Base-by-base conservation (phyloP, 1,140 invertebrate genomes). In the Sarcophaga peregrina region DNA sequence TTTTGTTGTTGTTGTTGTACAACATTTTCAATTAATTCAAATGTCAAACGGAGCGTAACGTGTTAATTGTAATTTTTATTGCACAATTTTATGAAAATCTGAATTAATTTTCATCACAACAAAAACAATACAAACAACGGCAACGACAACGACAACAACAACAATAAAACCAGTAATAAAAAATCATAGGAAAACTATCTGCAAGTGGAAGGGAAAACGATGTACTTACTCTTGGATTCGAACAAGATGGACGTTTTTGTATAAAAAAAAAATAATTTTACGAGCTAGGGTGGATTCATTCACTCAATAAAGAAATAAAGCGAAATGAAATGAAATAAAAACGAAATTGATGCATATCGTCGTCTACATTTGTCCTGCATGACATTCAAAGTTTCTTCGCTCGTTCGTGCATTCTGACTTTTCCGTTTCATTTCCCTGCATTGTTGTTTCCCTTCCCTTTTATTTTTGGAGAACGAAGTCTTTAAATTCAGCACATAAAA, bases 31-130 rank as follows among this genome's bases (percentile, higher is more conserved):
- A 89, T 89, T 89, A 89, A 89, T 89, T 89, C 88, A 89, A 89
- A 89, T 87, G 87, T 89, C 88, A 89, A 89, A 89, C 88, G 86
- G 87, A 89, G 88, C 88, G 88, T 89, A 87, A 85, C 88, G 86
- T 89, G 88, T 89, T 89, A 89, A 89, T 89, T 88, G 89, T 88
- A 87, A 88, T 89, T 88, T 85, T 85, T 86, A 89, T 89, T 89
- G 87, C 88, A 89, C 76, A 81, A 74, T 81, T 83, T 83, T 83
- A 48, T 81, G 74, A 81, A 81, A 81, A 83, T 83, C 80, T 83
- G 48, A 83, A 83, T 78, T 78, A 78, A 78, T 78, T 78, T 78
- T 50, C 75, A 78, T 78, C 75, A 78, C 48, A 17, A 37, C 25
- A 37, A 37, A 37, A 37, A 37, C 25, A 37, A 37, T 37, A 37